Base-by-base conservation (phyloP, 2,888 invertebrate species). In the Drosophila anomalata region DNA sequence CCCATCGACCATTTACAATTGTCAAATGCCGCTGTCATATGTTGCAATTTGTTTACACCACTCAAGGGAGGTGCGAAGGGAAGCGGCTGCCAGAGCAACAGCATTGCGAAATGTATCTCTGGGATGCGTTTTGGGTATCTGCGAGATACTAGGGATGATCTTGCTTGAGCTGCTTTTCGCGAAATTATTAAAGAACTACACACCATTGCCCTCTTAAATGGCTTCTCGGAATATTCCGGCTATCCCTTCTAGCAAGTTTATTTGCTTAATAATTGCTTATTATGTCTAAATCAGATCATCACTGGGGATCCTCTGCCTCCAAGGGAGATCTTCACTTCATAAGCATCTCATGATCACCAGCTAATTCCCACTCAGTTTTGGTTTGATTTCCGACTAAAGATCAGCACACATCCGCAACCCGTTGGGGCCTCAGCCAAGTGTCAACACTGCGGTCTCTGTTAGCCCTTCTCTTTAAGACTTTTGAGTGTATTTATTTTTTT, bases 41-140 rank as follows among this genome's bases (percentile, higher is more conserved):
- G 88, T 79, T 76, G 85, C 85, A 87, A 86, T 87, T 86, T 87
- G 89, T 88, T 88, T 83, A 83, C 84, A 81, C 78, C 78, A 68
- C 68, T 73, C 71, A 66, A 54, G 53, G 55, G 46, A 20, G 65
- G 17, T 11, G 48, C 26, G 11, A 24, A 14, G 42, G 41, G 26
- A 26, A 17, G 3, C 9, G 4, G 46, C 59, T 62, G 60, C 48
- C 41, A 50, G 33, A n/a, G 59, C 62, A 46, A 48, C 41, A 56
- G 46, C 65, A 57, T 26, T 55, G 41, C 50, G 33, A 76, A 77
- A 56, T 54, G 74, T 76, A 73, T 73, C 77, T 66, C 24, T 51
- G 53, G 62, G 54, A 62, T 72, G 66, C 66, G 46, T 59, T 44
- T 24, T 24, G 31, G 58, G 29, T 29, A 31, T 50, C 20, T 12